These are phyloP conservation scores for Gavia stellata DNA, from an alignment of 2,113 vertebrate genomes.

Conservation along the genomic window DNA sequence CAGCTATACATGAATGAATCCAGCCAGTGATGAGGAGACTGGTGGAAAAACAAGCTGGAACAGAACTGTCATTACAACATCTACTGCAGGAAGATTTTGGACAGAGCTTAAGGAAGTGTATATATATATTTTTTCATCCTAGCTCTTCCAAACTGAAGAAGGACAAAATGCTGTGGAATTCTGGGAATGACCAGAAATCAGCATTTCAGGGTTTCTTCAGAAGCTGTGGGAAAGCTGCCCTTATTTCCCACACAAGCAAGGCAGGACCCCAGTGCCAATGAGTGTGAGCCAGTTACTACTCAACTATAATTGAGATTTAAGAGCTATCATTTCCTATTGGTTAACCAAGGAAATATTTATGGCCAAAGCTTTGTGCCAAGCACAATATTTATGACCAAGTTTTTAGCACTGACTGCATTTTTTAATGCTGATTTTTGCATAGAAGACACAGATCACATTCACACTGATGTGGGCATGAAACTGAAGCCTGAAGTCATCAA, in stretches of 20 bases:
- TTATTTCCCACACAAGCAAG: background rate
- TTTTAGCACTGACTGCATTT: slow-evolving; percentile 2
- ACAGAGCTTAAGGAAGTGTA: background rate
- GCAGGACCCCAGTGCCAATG: background rate
- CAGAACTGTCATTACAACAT: background rate
- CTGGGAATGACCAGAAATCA: background rate
- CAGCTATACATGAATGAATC: background rate
- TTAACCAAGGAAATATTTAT: slow-evolving; percentile 65
- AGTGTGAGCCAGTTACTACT: slow-evolving; percentile 40
- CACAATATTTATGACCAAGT: slow-evolving; percentile 58
- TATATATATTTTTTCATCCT: background rate
- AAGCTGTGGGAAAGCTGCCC: slow-evolving; percentile 6
- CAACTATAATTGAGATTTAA: slow-evolving; percentile 55
- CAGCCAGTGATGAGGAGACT: background rate
- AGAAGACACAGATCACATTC: background rate
- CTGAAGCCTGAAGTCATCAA: background rate
- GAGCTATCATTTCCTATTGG: slow-evolving; percentile 52
- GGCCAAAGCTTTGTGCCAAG: slow-evolving; percentile 45
- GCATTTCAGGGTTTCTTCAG: background rate
- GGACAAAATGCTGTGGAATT: background rate
- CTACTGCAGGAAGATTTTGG: background rate
- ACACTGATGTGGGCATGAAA: background rate
- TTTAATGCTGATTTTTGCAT: background rate
- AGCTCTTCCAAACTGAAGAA: background rate
- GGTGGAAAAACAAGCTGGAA: background rate